Conservation (phyloP, 2,113 vertebrate species). For the Callaeas wilsoni region DNA sequence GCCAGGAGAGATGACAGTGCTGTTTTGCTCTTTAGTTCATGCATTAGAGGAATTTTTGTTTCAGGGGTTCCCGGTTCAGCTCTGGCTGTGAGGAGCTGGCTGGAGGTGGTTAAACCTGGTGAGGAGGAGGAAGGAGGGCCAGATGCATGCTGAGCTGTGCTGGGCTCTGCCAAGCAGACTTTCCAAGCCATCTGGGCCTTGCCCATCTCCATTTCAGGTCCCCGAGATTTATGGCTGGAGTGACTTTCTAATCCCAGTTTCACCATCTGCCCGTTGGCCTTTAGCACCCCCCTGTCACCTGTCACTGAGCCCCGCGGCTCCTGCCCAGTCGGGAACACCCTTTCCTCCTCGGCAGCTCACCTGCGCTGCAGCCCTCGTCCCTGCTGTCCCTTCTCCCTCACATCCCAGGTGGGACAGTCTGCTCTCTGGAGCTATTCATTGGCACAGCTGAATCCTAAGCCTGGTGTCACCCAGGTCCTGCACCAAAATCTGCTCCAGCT, state of each 20-base stretch:
- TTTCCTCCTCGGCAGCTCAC: background rate
- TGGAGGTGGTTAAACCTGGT: background rate
- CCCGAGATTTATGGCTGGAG: slow-evolving; percentile 28
- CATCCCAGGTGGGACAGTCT: background rate
- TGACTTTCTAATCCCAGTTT: slow-evolving; percentile 58
- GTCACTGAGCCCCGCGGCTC: background rate
- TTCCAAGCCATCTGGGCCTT: slow-evolving; percentile 48
- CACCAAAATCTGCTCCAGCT: background rate
- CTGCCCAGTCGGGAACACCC: background rate
- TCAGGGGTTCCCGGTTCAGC: background rate
- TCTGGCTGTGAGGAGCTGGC: background rate
- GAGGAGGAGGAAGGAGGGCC: background rate
- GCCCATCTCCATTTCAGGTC: slow-evolving; percentile 10
- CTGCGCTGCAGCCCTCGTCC: background rate
- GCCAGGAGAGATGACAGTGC: background rate
- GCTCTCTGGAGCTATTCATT: background rate
- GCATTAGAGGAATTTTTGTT: background rate
- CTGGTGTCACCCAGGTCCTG: background rate
- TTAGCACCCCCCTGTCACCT: slow-evolving; percentile 39
- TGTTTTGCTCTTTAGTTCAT: background rate
- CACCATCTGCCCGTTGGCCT: slow-evolving; percentile 55
- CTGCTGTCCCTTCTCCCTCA: background rate
- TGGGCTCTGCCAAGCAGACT: background rate
- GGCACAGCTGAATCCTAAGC: background rate
- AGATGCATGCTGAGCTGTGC: rapidly evolving